A percentile compares a stretch with the other conserved stretches of the same genome.
These are phyloP conservation scores for Protophormia terraenovae DNA, from an alignment of 2,888 invertebrate genomes.

Conservation along the genomic window DNA sequence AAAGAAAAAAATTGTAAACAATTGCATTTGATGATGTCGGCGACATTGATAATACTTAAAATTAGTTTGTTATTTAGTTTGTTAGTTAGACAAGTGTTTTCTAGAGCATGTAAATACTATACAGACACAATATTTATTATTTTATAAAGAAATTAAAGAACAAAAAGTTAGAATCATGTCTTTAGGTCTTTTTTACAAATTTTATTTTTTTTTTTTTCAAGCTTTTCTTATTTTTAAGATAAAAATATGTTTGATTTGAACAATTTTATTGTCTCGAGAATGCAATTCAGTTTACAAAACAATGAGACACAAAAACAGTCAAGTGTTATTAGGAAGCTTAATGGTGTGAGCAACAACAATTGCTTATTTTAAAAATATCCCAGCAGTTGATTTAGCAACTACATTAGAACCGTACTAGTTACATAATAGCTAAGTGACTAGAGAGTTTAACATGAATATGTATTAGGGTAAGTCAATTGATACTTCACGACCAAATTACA, in stretches of 20 bases:
- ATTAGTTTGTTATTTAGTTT: neutral
- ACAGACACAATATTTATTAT: too few relatives aligned
- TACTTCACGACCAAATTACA: too few relatives aligned
- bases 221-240: neutral
- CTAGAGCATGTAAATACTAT: neutral
- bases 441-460: too few relatives aligned
- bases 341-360: neutral
- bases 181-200: neutral
- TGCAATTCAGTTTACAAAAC: neutral
- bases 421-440: too few relatives aligned
- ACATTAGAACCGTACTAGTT: too few relatives aligned
- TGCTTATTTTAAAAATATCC: neutral
- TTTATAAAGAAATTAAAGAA: neutral
- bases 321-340: neutral
- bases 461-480: too few relatives aligned
- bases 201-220: neutral
- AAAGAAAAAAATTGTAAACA: neutral
- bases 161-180: neutral
- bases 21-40: neutral
- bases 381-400: too few relatives aligned
- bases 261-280: neutral
- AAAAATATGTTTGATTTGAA: neutral
- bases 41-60: neutral
- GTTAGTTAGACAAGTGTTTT: slow-evolving; percentile 15
- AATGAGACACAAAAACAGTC: neutral